Evolutionary conservation across 2,797 vertebrate genomes (phyloP), one percentile per base, ranked within the genome.

Genomic region (Rallus crepitans): DNA sequence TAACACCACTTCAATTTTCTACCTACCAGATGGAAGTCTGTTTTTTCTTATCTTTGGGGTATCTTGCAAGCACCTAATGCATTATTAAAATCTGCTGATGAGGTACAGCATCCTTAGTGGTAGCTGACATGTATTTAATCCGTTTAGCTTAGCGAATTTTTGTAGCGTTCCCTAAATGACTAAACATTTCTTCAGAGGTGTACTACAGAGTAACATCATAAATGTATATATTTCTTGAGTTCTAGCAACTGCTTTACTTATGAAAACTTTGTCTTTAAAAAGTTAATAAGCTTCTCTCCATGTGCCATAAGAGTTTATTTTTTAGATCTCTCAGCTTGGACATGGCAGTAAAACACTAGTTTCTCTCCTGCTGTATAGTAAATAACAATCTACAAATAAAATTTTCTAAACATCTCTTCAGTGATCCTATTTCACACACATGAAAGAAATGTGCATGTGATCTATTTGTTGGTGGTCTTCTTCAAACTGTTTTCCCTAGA

Each of bases 401-500:
- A 70, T 27, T 52, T 28, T 20, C 25, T 14, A 45, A 87, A 61
- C 13, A 33, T 11, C 57, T 50, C 64, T 59, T 63, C 39, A 66
- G 35, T 24, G 9, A 31, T 72, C 86, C 31, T 82, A n/a, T 82
- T 89, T 70, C 64, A 59, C 28, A 48, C 52, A 95, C 56, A 77
- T 33, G 33, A 90, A 94, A 94, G 75, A 68, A 87, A 68, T 19
- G 12, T 52, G 61, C 31, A 17, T 60, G 63, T 61, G 52, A 94
- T 82, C 63, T 89, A 2, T 89, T 96, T 95, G 80, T 90, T 92
- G 86, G 94, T 94, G 91, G 91, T 93, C 90, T 57, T 93, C 81
- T 93, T 78, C 82, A 92, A 82, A 75, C 11, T 33, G 50, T 68
- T 96, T 89, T 84, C 21, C 35, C 33, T 48, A 65, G 78, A 69